Evolutionary conservation across 2,888 invertebrate species (phyloP).

Genomic region (Carcina quercana): DNA sequence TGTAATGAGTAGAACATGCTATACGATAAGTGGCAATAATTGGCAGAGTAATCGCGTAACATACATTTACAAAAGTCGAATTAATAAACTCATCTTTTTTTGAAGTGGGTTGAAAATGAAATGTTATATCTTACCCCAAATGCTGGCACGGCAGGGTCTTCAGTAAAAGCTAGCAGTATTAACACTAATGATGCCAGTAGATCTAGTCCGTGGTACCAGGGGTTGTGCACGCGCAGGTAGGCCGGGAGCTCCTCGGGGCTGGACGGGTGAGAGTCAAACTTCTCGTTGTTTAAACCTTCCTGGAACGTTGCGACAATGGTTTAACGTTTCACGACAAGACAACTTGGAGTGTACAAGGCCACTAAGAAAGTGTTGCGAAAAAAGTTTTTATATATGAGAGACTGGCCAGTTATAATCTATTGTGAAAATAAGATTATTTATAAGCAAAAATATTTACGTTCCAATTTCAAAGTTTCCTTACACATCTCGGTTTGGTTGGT

Average conservation of each 20-base stretch:
- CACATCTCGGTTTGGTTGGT: too few species aligned
- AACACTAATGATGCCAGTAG: slow-evolving; percentile 83
- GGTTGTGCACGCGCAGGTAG: slow-evolving; percentile 90
- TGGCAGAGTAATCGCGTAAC: neutral
- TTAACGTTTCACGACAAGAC: too few species aligned
- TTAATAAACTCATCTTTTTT: neutral
- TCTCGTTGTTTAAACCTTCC: slow-evolving; percentile 94
- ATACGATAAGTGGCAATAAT: neutral
- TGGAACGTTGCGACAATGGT: too few species aligned
- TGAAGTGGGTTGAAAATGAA: neutral
- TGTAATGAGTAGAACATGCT: slow-evolving; percentile 4
- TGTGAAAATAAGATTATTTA: too few species aligned
- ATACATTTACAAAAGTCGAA: neutral
- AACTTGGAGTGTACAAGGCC: too few species aligned
- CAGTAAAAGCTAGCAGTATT: slow-evolving; percentile 84
- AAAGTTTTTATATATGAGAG: too few species aligned
- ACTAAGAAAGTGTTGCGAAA: too few species aligned
- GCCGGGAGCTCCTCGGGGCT: slow-evolving; percentile 89
- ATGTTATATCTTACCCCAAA: slow-evolving; percentile 68
- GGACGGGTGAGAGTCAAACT: slow-evolving; percentile 91
- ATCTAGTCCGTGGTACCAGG: slow-evolving; percentile 90
- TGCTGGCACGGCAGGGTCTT: slow-evolving; percentile 85
- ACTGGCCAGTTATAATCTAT: too few species aligned
- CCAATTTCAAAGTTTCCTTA: too few species aligned
- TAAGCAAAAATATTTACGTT: too few species aligned